phyloP scores from a whole-genome alignment of 2,113 vertebrate species.

The Varanus komodoensis region DNA sequence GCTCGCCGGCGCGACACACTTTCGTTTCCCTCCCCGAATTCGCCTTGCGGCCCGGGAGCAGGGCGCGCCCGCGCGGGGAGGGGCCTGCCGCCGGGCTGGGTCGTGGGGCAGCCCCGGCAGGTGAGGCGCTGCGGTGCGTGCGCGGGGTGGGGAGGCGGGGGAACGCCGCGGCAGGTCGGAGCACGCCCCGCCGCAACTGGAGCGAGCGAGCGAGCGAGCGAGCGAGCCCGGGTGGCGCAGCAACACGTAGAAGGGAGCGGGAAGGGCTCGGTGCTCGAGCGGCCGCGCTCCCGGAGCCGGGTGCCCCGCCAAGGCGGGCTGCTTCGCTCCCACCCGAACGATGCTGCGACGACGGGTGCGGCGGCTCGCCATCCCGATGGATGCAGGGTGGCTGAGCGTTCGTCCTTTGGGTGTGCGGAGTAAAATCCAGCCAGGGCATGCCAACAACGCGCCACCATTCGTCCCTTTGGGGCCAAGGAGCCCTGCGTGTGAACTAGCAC shows the following conservation, averaged over 20 bases:
- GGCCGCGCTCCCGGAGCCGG: background rate
- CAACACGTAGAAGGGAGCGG: background rate
- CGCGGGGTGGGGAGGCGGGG: background rate
- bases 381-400: background rate
- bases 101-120: background rate
- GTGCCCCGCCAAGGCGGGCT: too few species aligned
- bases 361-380: background rate
- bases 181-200: background rate
- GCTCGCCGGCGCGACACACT: background rate
- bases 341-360: too few species aligned
- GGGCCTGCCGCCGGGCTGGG: background rate
- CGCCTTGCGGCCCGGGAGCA: too few species aligned
- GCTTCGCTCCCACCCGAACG: too few species aligned
- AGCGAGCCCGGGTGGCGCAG: background rate
- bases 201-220: background rate
- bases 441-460: too few species aligned
- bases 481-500: too few species aligned
- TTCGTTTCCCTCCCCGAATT: background rate
- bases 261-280: background rate
- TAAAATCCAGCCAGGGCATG: background rate
- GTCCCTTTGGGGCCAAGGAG: background rate
- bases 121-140: background rate
- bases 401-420: background rate
- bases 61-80: background rate
- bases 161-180: background rate